phyloP scores from a whole-genome alignment of 1,140 invertebrate species.

The Aphidius gifuensis region DNA sequence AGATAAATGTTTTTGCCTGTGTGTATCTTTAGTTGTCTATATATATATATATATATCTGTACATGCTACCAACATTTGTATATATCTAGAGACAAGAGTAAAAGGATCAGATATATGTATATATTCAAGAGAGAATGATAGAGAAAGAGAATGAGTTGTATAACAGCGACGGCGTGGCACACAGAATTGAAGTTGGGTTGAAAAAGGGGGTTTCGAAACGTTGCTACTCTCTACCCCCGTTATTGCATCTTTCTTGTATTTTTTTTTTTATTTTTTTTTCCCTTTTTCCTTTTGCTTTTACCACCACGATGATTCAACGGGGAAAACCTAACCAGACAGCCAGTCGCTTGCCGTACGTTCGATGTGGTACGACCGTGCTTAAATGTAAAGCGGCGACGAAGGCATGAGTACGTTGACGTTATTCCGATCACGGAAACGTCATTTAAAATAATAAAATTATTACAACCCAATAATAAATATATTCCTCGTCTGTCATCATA shows the following conservation, averaged over 20 bases:
- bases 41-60: too few species aligned
- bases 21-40: too few species aligned
- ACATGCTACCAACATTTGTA: too few species aligned
- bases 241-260: slow-evolving; percentile 21
- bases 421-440: not conserved
- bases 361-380: slow-evolving; percentile 39
- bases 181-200: slow-evolving; percentile 14
- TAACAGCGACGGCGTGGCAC: not conserved
- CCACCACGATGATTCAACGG: slow-evolving; percentile 38
- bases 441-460: not conserved
- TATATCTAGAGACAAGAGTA: too few species aligned
- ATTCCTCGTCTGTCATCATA: not conserved
- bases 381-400: not conserved
- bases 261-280: slow-evolving; percentile 28
- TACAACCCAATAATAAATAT: not conserved
- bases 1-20: too few species aligned
- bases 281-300: slow-evolving; percentile 30
- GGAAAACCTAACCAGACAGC: slow-evolving; percentile 45
- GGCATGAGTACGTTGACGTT: slow-evolving; percentile 25
- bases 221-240: slow-evolving; percentile 20
- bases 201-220: slow-evolving; percentile 14
- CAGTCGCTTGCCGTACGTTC: slow-evolving; percentile 54
- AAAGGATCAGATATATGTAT: too few species aligned
- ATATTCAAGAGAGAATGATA: not conserved
- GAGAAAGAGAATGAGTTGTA: not conserved